phyloP scores from a whole-genome alignment of 2,888 invertebrate genomes.

The Pristionchus exspectatus region DNA sequence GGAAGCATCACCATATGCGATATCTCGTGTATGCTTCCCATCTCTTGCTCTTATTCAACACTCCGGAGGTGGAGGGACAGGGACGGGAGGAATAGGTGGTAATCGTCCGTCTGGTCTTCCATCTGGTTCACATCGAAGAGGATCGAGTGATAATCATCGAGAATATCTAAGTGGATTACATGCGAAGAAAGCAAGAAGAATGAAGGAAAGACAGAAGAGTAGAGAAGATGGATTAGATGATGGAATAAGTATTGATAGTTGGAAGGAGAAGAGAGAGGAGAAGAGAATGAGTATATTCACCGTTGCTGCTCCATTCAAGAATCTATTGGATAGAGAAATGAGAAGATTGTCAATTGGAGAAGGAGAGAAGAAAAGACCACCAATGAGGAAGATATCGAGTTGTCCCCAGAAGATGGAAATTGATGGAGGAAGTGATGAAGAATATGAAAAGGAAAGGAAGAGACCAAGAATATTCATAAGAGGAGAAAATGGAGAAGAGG shows the following conservation, averaged over 20 bases:
- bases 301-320: constrained; percentile 17
- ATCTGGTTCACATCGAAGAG: background rate
- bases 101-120: constrained; percentile 43
- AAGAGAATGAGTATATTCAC: constrained; percentile 13
- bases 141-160: constrained; percentile 64
- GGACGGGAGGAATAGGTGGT: constrained; percentile 55
- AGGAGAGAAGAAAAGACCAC: background rate
- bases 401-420: constrained; percentile 42
- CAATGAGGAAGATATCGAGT: constrained; percentile 43
- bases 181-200: constrained; percentile 61
- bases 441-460: constrained; percentile 54
- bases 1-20: constrained; percentile 63
- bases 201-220: constrained; percentile 32
- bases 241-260: background rate
- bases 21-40: constrained; percentile 65
- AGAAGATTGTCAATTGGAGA: constrained; percentile 29
- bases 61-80: constrained; percentile 55
- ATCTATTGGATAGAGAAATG: constrained; percentile 36
- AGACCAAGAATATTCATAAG: background rate
- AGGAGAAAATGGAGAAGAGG: constrained; percentile 45
- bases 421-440: constrained; percentile 56
- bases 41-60: constrained; percentile 61
- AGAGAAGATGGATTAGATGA: constrained; percentile 10
- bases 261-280: constrained; percentile 21
- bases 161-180: constrained; percentile 66